Evolutionary conservation across 2,888 invertebrate genomes (phyloP).

Genomic region (Neria commutata): DNA sequence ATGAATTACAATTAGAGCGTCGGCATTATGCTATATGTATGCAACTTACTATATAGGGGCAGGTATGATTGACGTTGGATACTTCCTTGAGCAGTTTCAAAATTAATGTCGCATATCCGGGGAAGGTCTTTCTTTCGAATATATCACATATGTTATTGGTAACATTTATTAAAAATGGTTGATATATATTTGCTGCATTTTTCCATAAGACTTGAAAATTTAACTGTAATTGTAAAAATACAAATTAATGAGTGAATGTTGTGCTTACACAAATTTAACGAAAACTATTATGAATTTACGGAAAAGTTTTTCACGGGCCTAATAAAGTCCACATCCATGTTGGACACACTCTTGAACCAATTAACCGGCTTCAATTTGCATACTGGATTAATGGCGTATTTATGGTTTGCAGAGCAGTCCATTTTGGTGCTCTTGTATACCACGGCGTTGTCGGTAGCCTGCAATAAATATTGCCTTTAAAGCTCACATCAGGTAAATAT

Average conservation of each 20-base stretch:
- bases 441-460: too few species aligned
- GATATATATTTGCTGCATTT: background rate
- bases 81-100: background rate
- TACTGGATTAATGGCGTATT: background rate
- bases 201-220: background rate
- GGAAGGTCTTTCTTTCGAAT: background rate
- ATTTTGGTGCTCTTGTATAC: too few species aligned
- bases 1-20: background rate
- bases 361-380: background rate
- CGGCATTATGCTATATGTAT: background rate
- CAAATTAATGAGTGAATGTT: too few species aligned
- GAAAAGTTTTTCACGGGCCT: background rate
- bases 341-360: background rate
- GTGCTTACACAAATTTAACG: too few species aligned
- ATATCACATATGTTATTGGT: background rate
- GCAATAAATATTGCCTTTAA: too few species aligned
- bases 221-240: too few species aligned
- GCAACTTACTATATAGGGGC: background rate
- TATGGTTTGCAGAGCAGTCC: background rate
- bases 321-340: background rate
- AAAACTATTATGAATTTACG: background rate
- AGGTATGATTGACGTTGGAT: conserved; percentile 1
- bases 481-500: too few species aligned
- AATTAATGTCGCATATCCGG: background rate
- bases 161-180: background rate